Evolutionary conservation across 2,797 vertebrate genomes (phyloP).

Genomic region (Rallus crepitans): DNA sequence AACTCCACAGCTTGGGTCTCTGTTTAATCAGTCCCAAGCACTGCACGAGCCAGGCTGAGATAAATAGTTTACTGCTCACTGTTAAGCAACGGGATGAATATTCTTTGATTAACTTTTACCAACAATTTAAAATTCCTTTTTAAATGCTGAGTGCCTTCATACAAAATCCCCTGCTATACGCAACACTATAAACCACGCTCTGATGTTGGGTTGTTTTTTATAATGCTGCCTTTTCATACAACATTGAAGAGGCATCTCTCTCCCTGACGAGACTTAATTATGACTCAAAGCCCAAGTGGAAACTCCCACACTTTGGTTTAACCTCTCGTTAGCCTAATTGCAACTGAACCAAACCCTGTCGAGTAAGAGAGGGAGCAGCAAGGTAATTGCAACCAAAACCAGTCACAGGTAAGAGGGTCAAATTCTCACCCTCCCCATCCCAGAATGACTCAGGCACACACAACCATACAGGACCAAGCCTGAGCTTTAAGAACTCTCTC

Average conservation of each 20-base stretch:
- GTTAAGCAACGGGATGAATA: neutral
- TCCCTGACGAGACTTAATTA: neutral
- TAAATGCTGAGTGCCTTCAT: neutral
- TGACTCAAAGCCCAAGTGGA: neutral
- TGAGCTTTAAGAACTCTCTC: neutral
- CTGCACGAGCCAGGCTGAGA: rapidly evolving
- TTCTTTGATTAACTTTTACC: neutral
- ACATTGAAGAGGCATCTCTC: neutral
- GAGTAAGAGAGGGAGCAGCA: neutral
- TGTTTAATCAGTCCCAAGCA: neutral
- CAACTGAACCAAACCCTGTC: neutral
- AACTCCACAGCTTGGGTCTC: neutral
- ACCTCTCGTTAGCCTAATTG: neutral
- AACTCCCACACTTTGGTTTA: neutral
- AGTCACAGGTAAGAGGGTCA: neutral
- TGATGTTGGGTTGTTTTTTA: neutral
- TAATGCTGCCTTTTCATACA: neutral
- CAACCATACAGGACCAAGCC: neutral
- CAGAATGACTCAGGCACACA: neutral
- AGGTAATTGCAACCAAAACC: neutral
- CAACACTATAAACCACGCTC: neutral
- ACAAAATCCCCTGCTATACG: neutral
- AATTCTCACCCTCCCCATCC: neutral
- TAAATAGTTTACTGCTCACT: neutral
- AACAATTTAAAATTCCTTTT: neutral